Evolutionary conservation across 2,113 vertebrate species (phyloP), one percentile per base, ranked within the genome.

Genomic region (Bombycilla garrulus): DNA sequence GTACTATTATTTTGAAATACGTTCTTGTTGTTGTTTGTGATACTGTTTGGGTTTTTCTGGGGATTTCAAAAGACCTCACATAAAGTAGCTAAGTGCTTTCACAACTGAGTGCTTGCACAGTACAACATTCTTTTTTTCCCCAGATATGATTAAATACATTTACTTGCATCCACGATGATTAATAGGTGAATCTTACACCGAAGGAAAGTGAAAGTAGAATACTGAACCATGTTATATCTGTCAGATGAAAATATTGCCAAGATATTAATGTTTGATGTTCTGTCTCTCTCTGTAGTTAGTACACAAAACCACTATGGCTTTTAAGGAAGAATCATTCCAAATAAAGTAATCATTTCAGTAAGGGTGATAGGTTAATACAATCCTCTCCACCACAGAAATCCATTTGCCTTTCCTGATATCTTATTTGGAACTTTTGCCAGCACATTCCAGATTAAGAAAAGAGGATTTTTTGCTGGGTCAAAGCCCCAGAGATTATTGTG

Each of bases 381-480:
- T 45, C 36, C 60, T 18, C 71, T 86, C 40, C 11, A 60, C 33
- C 2, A 4, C 60, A 66, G 56, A 90, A 83, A 90, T 88, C 29
- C 24, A 14, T 91, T 83, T 91, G 15, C 36, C 22, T 91, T 83
- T 87, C 80, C 40, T 67, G 40, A 44, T 64, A 64, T 70, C 44
- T 81, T 79, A 67, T 64, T 73, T 84, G 65, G 65, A 92, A 78
- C 51, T 86, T 86, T 70, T 84, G 56, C 77, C 72, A 84, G 53
- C 48, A 84, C 10, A 14, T 73, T 78, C 57, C 82, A 67, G 77
- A 89, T 93, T 84, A 94, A 84, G 76, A 54, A 81, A 72, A 78
- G 72, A 78, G 40, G 69, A 92, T 60, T 84, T 96, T 95, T 92
- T 95, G 12, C 81, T 91, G 31, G 83, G 69, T 95, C 56, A 88